phyloP scores from a whole-genome alignment of 2,113 vertebrate species.

The Bothrops jararaca region DNA sequence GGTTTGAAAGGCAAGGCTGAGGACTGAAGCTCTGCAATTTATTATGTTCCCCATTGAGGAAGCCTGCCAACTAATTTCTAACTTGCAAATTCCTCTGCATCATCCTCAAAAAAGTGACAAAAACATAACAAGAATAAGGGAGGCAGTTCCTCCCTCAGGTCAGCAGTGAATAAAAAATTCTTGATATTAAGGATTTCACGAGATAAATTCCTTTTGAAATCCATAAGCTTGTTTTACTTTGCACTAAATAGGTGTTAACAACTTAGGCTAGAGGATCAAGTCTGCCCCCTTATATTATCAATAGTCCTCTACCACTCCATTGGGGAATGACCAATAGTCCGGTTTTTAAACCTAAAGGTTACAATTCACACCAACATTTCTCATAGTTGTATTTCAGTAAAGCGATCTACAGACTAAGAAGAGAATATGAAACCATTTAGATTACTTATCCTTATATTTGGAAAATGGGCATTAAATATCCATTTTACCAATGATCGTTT shows the following conservation, averaged over 20 bases:
- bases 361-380: background rate
- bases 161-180: background rate
- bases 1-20: conserved; percentile 53
- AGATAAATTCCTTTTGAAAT: conserved; percentile 14
- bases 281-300: background rate
- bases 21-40: background rate
- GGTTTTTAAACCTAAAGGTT: background rate
- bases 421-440: conserved; percentile 13
- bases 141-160: background rate
- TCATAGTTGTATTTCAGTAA: background rate
- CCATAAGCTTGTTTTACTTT: background rate
- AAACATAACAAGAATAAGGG: background rate
- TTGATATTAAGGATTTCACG: background rate
- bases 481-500: conserved; percentile 5
- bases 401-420: background rate
- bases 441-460: conserved; percentile 15
- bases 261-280: background rate
- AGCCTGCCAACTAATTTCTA: conserved; percentile 20
- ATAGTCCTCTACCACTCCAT: background rate
- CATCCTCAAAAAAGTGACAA: background rate
- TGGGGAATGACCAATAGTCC: background rate
- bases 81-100: conserved; percentile 20
- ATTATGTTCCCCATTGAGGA: background rate
- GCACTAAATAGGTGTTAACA: background rate
- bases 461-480: background rate